Evolutionary conservation across 2,113 vertebrate species (phyloP).

Genomic region (Ammospiza caudacuta): DNA sequence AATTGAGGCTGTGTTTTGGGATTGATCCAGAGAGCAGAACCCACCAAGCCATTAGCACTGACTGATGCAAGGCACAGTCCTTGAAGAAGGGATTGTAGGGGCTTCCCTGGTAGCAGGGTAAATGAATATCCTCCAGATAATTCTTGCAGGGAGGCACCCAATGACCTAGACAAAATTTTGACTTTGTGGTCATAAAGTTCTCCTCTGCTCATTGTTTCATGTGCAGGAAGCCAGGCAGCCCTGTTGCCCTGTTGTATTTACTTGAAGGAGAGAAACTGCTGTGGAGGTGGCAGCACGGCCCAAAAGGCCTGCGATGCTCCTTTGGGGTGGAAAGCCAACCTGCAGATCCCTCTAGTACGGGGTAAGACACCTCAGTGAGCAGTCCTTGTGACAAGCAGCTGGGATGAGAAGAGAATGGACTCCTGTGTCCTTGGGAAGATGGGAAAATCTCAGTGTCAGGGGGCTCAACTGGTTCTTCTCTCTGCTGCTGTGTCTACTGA

Average conservation of each 20-base stretch:
- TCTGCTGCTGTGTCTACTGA: neutral
- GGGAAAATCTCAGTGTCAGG: neutral
- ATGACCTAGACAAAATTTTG: neutral
- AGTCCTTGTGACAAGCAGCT: neutral
- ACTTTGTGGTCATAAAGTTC: neutral
- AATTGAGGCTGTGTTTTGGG: neutral
- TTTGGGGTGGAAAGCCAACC: neutral
- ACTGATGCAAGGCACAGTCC: neutral
- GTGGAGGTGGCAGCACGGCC: neutral
- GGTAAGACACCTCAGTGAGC: neutral
- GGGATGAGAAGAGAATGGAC: neutral
- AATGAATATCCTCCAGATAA: neutral
- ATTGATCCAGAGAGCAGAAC: neutral
- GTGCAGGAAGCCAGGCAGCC: neutral
- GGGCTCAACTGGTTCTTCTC: rapidly evolving
- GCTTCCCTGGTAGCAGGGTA: neutral
- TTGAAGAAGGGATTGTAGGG: neutral
- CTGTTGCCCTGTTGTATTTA: neutral
- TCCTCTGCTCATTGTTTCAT: neutral
- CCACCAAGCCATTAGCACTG: rapidly evolving
- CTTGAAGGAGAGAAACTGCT: neutral
- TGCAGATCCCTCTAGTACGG: rapidly evolving
- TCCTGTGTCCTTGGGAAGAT: neutral
- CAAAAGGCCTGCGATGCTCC: neutral
- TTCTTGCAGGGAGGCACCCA: neutral